Evolutionary conservation across 2,797 vertebrate species (phyloP).

Genomic region (Lagorchestes hirsutus): DNA sequence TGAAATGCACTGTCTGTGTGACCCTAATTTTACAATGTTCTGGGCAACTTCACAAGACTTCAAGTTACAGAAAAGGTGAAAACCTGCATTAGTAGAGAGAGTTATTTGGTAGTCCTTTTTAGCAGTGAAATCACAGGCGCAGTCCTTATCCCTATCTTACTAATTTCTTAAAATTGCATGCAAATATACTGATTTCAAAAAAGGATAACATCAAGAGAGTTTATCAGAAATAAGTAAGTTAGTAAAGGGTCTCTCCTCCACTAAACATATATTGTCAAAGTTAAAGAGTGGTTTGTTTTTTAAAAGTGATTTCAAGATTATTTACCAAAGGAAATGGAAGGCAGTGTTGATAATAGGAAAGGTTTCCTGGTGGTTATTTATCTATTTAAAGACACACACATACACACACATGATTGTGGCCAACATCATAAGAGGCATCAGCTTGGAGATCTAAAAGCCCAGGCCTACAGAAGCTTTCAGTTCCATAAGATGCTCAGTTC

Average conservation of each 20-base stretch:
- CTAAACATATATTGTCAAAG: not conserved
- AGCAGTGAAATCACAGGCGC: not conserved
- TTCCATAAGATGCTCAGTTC: not conserved
- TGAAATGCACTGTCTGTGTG: not conserved
- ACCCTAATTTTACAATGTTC: not conserved
- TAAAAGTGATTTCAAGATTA: not conserved
- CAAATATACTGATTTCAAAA: not conserved
- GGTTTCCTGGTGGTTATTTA: conserved; percentile 11
- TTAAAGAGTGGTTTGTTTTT: not conserved
- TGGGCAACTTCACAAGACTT: not conserved
- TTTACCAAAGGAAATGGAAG: conserved; percentile 42
- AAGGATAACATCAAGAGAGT: not conserved
- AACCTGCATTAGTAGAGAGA: not conserved
- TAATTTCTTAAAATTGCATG: not conserved
- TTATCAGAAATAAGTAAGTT: not conserved
- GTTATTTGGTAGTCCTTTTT: not conserved
- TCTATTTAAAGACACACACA: conserved; percentile 9
- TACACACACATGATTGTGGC: not conserved
- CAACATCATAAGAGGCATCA: conserved; percentile 14
- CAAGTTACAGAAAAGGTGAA: not conserved
- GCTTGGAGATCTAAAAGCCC: not conserved
- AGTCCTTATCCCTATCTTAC: not conserved
- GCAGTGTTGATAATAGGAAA: not conserved
- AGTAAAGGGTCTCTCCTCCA: not conserved
- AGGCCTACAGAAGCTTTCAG: not conserved